Evolutionary conservation across 2,888 invertebrate species (phyloP), one percentile per base, ranked within the genome.

Genomic region (Caradrina clavipalpis): DNA sequence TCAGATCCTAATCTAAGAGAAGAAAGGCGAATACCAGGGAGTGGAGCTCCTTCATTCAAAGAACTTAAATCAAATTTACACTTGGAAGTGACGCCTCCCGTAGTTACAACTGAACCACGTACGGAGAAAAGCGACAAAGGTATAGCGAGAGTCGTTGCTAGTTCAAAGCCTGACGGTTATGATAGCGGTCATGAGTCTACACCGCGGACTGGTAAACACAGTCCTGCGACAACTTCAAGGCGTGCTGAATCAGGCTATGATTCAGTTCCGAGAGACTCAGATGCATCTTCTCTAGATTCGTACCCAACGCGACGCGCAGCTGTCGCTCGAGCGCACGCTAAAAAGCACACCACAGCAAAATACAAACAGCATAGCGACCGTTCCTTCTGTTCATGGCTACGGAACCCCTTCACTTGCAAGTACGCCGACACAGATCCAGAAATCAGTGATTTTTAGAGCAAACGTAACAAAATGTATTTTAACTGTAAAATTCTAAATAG

Each of bases 221-320:
- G 98, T 81, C 97, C 97, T 0, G 97, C 97, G 0, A 98, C 98
- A 0, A 97, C 98, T 4, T 98, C 98, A 0, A 95, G 98, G 80
- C 96, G 98, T 61, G 98, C 98, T 4, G 98, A 98, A 90, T 98
- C 98, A 87, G 99, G 99, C 1, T 99, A 99, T 87, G 99, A 99
- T 88, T 98, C 98, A 86, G 98, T 99, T 79, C 97, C 98, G 13
- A 96, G 98, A 74, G 98, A 98, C 91, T 98, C 98, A 82, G 98
- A 99, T 88, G 98, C 98, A 75, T 98, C 98, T 26, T 98, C 98
- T 71, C 97, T 98, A 81, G 98, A 98, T 79, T 98, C 98, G 0
- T 96, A 96, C 64, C 96, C 96, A 6, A 96, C 96, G 10, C 88
- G 96, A 31, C 90, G 95, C 56, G 94, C 96, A n/a, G 95, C 95